Percentiles rank a stretch among this genome's conserved stretches.
Conservation (phyloP, 2,797 vertebrate species). For the Mormyrus proboscirostris region DNA sequence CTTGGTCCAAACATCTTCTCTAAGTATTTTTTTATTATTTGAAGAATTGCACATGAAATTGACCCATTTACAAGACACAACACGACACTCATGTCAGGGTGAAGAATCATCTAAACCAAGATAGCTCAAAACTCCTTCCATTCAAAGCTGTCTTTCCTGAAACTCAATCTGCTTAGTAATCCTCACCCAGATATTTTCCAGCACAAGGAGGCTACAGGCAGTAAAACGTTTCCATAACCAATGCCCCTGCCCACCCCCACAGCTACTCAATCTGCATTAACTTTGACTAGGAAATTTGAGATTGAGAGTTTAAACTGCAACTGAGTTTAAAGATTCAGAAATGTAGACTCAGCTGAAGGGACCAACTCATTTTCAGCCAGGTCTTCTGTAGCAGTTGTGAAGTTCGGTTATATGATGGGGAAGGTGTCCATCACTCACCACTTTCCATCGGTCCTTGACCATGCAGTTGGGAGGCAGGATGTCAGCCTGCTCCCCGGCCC, state of each 20-base stretch:
- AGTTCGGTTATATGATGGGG: background rate
- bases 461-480: conserved; percentile 82
- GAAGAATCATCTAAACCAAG: background rate
- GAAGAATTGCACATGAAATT: background rate
- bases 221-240: background rate
- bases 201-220: background rate
- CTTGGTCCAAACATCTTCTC: background rate
- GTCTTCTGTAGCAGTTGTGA: background rate
- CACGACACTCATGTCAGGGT: background rate
- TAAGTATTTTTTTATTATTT: background rate
- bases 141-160: background rate
- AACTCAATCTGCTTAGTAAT: background rate
- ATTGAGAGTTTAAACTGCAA: background rate
- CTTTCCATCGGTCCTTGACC: conserved; percentile 87
- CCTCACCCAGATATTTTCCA: background rate
- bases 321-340: background rate
- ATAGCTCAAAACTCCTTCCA: background rate
- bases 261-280: background rate
- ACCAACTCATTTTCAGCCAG: background rate
- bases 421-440: conserved; percentile 62
- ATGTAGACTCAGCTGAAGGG: background rate
- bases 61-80: background rate
- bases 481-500: conserved; percentile 80
- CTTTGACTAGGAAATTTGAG: background rate
- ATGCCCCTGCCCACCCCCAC: background rate